Evolutionary conservation across 2,888 invertebrate genomes (phyloP).

Genomic region (Drosophila putrida): DNA sequence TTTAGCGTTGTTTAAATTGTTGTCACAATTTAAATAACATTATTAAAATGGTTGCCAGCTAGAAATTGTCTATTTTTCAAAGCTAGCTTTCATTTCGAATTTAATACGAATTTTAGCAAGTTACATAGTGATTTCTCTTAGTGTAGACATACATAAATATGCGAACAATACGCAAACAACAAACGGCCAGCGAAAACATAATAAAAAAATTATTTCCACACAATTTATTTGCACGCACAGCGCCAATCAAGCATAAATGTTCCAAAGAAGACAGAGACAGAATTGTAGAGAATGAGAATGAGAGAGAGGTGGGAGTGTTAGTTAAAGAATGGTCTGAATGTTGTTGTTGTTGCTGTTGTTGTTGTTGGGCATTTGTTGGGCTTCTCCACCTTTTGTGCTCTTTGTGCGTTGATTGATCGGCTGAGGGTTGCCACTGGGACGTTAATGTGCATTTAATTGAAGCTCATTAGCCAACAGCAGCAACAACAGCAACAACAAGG

Average conservation of each 20-base stretch:
- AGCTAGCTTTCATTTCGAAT: neutral
- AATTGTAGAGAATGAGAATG: neutral
- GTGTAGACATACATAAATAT: conserved; percentile 45
- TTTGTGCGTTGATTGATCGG: conserved; percentile 58
- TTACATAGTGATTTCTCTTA: conserved; percentile 28
- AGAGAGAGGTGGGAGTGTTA: conserved; percentile 9
- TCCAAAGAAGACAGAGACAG: conserved; percentile 3
- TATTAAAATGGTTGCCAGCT: neutral
- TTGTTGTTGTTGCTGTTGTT: conserved; percentile 5
- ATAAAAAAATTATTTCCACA: conserved; percentile 69
- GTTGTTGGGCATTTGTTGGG: conserved; percentile 11
- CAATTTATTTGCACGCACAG: conserved; percentile 71
- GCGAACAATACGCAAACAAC: conserved; percentile 41
- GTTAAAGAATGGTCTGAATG: conserved; percentile 9
- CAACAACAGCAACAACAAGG: conserved; percentile 4
- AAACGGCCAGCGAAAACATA: conserved; percentile 38
- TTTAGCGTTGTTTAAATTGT: neutral
- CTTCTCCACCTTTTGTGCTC: conserved; percentile 22
- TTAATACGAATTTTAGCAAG: neutral
- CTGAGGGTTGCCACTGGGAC: conserved; percentile 31
- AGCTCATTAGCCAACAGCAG: conserved; percentile 60
- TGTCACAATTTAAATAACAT: neutral
- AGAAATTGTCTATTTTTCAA: neutral
- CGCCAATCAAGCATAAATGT: conserved; percentile 48
- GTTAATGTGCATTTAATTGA: conserved; percentile 72